Base-by-base conservation (phyloP, 2,113 vertebrate genomes). In the Coregonus clupeaformis region DNA sequence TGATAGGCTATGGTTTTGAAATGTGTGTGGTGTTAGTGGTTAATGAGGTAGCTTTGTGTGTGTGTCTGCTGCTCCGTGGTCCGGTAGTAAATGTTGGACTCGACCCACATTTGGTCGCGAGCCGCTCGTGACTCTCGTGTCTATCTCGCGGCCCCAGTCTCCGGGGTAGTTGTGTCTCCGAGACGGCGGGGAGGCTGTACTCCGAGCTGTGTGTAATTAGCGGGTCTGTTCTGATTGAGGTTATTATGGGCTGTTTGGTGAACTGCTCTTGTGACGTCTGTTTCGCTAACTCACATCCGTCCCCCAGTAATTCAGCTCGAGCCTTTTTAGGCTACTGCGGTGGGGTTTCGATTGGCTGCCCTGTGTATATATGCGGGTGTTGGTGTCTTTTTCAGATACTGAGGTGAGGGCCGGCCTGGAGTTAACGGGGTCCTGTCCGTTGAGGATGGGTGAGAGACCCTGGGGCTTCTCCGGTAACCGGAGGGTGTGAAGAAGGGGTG, bases 201-300 rank as follows among this genome's bases (percentile, higher is more conserved):
- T 67, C 68, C 66, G 75, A 70, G 71, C 42, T 29, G 68, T n/a
- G 71, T 71, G 83, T 89, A 92, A 92, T 92, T 92, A 92, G 87
- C 83, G 87, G 79, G 74, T 90, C 64, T 80, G 87, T 82, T 90
- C 88, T 92, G 91, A 92, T 92, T 90, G 88, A 66, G 82, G 68
- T 82, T 89, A 89, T 90, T 82, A 78, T 75, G 29, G 80, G 73
- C 83, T 49, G 71, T 84, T 81, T 75, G 59, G 42, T 20, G 72
- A 69, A 77, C 80, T 78, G 73, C 55, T 84, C 57, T 87, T 42
- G 87, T 80, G 80, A 82, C 68, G 85, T 85, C 71, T 84, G 84
- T 83, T 76, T 72, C 81, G 9, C 36, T 42, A 42, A 42, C 36
- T 42, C 87, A 74, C 87, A 87, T 89, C 88, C 87, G 18, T 52